Evolutionary conservation across 1,140 invertebrate genomes (phyloP).

Genomic region (Thaumetopoea pityocampa): DNA sequence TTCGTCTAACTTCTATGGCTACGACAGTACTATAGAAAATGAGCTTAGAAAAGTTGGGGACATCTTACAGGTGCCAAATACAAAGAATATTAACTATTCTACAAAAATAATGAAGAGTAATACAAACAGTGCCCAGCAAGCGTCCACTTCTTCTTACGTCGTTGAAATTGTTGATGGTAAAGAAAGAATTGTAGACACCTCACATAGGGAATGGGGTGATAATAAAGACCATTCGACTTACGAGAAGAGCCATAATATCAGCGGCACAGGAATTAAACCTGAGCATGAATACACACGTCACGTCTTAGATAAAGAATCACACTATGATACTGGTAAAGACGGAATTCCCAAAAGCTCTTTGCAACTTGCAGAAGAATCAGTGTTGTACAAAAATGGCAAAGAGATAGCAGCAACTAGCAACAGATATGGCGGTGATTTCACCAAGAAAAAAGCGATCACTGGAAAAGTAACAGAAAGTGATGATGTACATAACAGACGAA

Average conservation of each 20-base stretch:
- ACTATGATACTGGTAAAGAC: conserved; percentile 75
- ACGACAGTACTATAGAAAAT: conserved; percentile 59
- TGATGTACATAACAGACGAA: conserved; percentile 36
- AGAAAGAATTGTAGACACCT: conserved; percentile 74
- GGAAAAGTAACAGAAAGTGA: conserved; percentile 41
- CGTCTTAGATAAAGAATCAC: conserved; percentile 71
- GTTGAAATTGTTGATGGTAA: conserved; percentile 78
- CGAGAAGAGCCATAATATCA: conserved; percentile 66
- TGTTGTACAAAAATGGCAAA: conserved; percentile 61
- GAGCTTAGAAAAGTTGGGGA: conserved; percentile 60
- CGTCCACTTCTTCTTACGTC: conserved; percentile 75
- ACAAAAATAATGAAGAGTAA: conserved; percentile 68
- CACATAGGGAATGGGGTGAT: conserved; percentile 76
- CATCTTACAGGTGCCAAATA: conserved; percentile 54
- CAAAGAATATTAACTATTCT: conserved; percentile 57
- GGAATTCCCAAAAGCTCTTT: conserved; percentile 64
- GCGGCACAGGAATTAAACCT: conserved; percentile 72
- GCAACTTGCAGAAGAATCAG: conserved; percentile 57
- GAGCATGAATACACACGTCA: conserved; percentile 75
- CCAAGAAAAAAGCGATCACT: conserved; percentile 54
- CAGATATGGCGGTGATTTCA: conserved; percentile 57
- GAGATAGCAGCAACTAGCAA: conserved; percentile 63
- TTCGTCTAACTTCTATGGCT: conserved; percentile 66
- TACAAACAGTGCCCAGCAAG: conserved; percentile 68
- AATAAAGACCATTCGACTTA: conserved; percentile 71